Percentiles rank a stretch among this genome's conserved stretches.
phyloP scores from a whole-genome alignment of 2,113 vertebrate species.

The Sorex fumeus region DNA sequence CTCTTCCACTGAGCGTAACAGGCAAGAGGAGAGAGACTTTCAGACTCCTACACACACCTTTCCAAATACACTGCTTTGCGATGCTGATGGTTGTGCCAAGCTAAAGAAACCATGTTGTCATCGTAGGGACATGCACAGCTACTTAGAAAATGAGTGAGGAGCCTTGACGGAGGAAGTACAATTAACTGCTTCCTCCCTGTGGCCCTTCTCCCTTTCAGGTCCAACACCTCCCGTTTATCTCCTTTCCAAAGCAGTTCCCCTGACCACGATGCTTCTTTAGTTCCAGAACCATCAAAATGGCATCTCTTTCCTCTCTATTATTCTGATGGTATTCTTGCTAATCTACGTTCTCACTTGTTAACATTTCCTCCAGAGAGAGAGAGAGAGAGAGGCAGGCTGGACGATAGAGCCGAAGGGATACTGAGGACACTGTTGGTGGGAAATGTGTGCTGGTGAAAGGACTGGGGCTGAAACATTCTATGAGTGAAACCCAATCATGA shows the following conservation, averaged over 20 bases:
- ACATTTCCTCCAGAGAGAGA: neutral
- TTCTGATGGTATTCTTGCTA: neutral
- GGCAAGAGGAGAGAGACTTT: neutral
- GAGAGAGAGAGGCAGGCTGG: no score
- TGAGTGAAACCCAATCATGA: no score
- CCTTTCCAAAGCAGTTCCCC: neutral
- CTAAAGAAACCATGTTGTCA: neutral
- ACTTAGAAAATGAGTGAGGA: neutral
- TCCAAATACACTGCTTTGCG: neutral
- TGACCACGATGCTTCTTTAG: neutral
- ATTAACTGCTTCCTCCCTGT: fast-evolving
- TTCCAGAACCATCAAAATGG: neutral
- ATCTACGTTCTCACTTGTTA: neutral
- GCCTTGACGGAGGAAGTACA: neutral
- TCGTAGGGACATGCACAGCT: neutral
- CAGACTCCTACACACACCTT: neutral
- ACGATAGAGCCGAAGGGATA: no score
- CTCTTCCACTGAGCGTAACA: neutral
- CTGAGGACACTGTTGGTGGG: no score
- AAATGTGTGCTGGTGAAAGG: no score
- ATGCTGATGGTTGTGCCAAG: neutral
- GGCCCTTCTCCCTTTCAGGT: neutral
- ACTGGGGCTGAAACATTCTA: no score
- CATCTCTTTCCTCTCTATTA: neutral
- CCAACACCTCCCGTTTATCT: neutral